Evolutionary conservation across 2,113 vertebrate species (phyloP).

Genomic region (Aegotheles bennettii): DNA sequence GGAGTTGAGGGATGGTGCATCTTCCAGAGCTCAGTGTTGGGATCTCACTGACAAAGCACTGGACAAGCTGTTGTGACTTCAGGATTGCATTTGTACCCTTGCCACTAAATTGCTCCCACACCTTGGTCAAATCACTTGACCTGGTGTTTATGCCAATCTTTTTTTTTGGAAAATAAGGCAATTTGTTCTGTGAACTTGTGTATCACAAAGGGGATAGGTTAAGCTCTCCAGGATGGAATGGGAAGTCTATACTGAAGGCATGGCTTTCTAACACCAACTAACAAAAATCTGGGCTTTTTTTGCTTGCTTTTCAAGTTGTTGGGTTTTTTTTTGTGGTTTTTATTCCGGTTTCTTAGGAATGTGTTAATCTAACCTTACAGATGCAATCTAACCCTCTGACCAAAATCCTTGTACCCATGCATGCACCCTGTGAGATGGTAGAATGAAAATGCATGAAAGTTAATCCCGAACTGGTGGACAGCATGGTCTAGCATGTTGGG

Average conservation of each 20-base stretch:
- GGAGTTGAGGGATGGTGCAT: background rate
- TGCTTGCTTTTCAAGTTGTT: background rate
- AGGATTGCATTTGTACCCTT: background rate
- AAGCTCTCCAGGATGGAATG: background rate
- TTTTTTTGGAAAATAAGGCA: background rate
- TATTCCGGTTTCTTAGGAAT: background rate
- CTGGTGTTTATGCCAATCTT: background rate
- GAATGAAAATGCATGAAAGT: background rate
- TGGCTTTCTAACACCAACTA: background rate
- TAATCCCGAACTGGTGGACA: background rate
- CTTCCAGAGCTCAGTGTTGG: background rate
- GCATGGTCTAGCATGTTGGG: background rate
- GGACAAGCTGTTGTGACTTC: background rate
- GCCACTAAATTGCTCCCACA: background rate
- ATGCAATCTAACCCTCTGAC: background rate
- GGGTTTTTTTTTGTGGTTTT: rapidly evolving
- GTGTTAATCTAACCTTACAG: background rate
- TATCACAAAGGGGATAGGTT: background rate
- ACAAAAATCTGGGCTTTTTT: rapidly evolving
- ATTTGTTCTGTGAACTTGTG: background rate
- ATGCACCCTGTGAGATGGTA: background rate
- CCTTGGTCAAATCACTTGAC: background rate
- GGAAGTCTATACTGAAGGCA: background rate
- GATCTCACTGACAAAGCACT: background rate
- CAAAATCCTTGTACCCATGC: rapidly evolving